Conservation (phyloP, 2,888 invertebrate genomes). For the Tromatobia lineatoria region DNA sequence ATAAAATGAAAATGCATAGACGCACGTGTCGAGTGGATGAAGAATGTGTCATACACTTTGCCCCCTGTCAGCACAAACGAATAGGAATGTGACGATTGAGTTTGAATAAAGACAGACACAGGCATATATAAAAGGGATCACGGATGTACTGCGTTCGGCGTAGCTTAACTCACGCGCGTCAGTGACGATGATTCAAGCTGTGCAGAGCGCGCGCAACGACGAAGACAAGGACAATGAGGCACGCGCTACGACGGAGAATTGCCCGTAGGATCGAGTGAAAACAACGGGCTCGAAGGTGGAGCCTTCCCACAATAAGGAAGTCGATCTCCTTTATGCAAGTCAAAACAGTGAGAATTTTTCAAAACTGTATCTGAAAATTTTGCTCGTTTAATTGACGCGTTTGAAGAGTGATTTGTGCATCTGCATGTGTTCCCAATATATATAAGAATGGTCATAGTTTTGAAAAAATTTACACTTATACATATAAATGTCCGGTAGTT, state of each 20-base stretch:
- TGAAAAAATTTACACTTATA: no score
- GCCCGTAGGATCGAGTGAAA: slow-evolving; percentile 44
- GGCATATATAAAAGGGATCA: slow-evolving; percentile 31
- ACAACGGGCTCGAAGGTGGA: slow-evolving; percentile 5
- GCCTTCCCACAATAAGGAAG: background rate
- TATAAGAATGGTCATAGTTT: no score
- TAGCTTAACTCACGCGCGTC: slow-evolving; percentile 52
- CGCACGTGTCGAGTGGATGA: slow-evolving; percentile 34
- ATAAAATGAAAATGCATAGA: background rate
- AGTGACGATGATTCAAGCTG: slow-evolving; percentile 56
- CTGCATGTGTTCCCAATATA: no score
- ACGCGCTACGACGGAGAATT: slow-evolving; percentile 7
- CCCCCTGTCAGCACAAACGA: slow-evolving; percentile 49
- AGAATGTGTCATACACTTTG: slow-evolving; percentile 20
- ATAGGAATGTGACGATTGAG: slow-evolving; percentile 39
- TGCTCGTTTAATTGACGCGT: no score
- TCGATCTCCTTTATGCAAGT: background rate
- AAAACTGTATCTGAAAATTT: background rate
- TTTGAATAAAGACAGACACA: slow-evolving; percentile 32
- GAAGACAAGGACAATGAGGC: slow-evolving; percentile 38
- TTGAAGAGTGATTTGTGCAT: no score
- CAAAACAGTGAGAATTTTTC: background rate
- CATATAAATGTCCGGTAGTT: no score
- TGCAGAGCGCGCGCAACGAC: slow-evolving; percentile 27
- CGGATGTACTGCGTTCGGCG: slow-evolving; percentile 22